Percentiles rank a stretch among this genome's conserved stretches.
Evolutionary conservation across 35 echinoderm and acorn worm species (phyloP).

Genomic region (Lytechinus pictus): DNA sequence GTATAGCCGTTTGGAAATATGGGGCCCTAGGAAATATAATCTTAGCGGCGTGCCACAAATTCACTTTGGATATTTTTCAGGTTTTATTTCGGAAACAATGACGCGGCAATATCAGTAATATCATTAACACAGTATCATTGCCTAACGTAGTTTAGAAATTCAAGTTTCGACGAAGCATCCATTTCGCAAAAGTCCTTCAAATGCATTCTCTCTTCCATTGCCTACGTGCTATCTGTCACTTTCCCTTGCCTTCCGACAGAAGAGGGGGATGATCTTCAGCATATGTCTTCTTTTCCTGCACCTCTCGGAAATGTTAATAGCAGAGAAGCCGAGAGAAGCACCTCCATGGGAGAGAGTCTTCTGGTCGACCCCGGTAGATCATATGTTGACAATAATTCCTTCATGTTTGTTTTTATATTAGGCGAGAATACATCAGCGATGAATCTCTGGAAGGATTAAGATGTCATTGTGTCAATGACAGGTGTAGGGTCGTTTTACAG

Average conservation of each 20-base stretch:
- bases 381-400: slow-evolving; percentile 13
- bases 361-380: neutral
- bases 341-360: neutral
- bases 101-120: neutral
- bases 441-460: neutral
- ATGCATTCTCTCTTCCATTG: neutral
- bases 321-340: neutral
- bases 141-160: neutral
- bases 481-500: neutral
- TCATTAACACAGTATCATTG: neutral
- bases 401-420: neutral
- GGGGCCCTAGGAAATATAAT: no score
- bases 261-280: neutral
- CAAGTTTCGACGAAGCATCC: neutral
- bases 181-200: neutral
- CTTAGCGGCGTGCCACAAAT: no score
- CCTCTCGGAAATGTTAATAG: neutral
- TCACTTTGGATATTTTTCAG: no score
- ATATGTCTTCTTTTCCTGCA: neutral
- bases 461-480: slow-evolving; percentile 11
- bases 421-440: neutral
- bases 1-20: no score
- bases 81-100: neutral
- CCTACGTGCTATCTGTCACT: neutral
- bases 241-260: neutral